Evolutionary conservation across 2,797 vertebrate species (phyloP).

Genomic region (Vultur gryphus): DNA sequence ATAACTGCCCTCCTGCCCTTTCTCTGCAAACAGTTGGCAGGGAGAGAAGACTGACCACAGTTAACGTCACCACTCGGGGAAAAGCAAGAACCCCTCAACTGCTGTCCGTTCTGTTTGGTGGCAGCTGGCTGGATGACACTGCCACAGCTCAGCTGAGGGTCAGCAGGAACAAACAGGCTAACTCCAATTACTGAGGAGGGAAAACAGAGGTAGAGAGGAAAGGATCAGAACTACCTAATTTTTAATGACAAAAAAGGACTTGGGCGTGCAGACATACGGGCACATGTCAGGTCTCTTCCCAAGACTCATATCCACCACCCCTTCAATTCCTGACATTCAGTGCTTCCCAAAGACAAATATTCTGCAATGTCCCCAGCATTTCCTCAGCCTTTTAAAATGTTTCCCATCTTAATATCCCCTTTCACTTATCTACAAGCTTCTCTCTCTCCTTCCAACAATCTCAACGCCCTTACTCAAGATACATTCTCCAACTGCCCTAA

Average conservation of each 20-base stretch:
- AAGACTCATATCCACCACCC: background rate
- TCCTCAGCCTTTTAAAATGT: background rate
- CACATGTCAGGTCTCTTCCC: background rate
- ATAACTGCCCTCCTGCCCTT: background rate
- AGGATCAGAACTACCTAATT: background rate
- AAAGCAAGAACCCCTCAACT: background rate
- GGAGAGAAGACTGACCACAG: background rate
- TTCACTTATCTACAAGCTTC: background rate
- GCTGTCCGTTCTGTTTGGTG: background rate
- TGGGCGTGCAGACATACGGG: background rate
- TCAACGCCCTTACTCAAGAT: background rate
- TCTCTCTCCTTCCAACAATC: background rate
- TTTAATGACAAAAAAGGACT: background rate
- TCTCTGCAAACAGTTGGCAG: background rate
- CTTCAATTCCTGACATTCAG: background rate
- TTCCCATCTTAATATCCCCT: background rate
- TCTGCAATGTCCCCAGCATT: fast-evolving
- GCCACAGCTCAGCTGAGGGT: background rate
- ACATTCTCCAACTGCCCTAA: background rate
- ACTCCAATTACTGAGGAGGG: too few species aligned
- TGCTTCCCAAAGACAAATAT: background rate
- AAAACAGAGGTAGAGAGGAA: background rate
- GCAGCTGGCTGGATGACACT: background rate
- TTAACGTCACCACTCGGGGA: background rate
- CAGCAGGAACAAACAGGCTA: background rate